A percentile compares a stretch with the other conserved stretches of the same genome.
Evolutionary conservation across 2,113 vertebrate species (phyloP).

Genomic region (Cervus canadensis): DNA sequence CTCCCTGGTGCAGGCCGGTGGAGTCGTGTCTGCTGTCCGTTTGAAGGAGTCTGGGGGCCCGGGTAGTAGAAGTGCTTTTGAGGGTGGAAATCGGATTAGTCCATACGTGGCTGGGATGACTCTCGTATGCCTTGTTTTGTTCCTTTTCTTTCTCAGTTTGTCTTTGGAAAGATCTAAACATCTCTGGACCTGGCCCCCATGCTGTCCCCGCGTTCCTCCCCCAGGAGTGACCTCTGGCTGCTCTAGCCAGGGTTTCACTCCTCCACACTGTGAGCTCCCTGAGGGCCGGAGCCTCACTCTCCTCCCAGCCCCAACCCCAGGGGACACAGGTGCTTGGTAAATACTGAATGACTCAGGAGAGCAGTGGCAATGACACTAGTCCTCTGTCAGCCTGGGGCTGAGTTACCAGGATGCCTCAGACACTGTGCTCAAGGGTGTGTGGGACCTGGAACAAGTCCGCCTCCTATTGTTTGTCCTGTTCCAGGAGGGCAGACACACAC

Average conservation of each 20-base stretch:
- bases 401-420: neutral
- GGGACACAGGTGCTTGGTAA: neutral
- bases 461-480: neutral
- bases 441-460: neutral
- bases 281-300: neutral
- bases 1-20: neutral
- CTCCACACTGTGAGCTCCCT: rapidly evolving
- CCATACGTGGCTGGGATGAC: neutral
- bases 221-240: neutral
- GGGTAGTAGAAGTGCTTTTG: neutral
- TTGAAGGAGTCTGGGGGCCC: neutral
- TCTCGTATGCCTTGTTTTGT: neutral
- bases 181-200: too few relatives aligned
- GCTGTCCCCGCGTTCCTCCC: neutral
- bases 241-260: neutral
- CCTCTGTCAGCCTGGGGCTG: neutral
- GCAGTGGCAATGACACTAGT: neutral
- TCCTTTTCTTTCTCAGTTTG: neutral
- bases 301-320: neutral
- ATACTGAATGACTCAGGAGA: neutral
- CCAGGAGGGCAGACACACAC: neutral
- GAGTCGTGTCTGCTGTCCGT: neutral
- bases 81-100: neutral
- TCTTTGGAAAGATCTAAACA: neutral
- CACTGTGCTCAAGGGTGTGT: neutral